Conservation (phyloP, 2,113 vertebrate species). For the Delphinus delphis region DNA sequence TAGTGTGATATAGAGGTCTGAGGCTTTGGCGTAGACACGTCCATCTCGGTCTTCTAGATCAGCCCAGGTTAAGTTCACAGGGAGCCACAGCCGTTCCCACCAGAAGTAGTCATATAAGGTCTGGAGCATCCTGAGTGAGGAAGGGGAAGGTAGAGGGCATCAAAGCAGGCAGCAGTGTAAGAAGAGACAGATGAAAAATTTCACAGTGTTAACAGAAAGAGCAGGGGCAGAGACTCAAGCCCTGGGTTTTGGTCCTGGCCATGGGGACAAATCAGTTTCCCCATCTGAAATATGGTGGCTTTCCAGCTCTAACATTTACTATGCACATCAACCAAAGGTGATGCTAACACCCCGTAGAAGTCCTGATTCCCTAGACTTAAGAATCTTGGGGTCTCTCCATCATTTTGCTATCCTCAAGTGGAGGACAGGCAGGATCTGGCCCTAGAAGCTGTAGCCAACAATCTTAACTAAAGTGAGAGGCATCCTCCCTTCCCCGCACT, state of each 20-base stretch:
- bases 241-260: neutral
- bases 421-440: neutral
- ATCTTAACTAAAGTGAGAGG: neutral
- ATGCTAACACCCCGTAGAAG: neutral
- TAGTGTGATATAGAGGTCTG: constrained; percentile 90
- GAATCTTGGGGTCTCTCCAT: neutral
- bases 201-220: neutral
- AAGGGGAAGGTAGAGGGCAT: neutral
- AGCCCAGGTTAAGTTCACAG: constrained; percentile 93
- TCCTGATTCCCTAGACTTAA: neutral
- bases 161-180: neutral
- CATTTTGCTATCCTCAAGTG: neutral
- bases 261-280: neutral
- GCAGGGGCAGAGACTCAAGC: neutral
- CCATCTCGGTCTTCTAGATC: constrained; percentile 93
- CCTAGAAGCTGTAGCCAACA: neutral
- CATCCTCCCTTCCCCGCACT: neutral
- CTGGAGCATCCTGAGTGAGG: constrained; percentile 88
- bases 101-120: constrained; percentile 92
- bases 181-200: neutral
- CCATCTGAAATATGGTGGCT: neutral
- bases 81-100: constrained; percentile 96
- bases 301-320: neutral
- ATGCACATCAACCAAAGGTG: neutral
- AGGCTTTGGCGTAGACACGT: constrained; percentile 90